Evolutionary conservation across 2,888 invertebrate genomes (phyloP), one percentile per base, ranked within the genome.

Genomic region (Portevinia maculata): DNA sequence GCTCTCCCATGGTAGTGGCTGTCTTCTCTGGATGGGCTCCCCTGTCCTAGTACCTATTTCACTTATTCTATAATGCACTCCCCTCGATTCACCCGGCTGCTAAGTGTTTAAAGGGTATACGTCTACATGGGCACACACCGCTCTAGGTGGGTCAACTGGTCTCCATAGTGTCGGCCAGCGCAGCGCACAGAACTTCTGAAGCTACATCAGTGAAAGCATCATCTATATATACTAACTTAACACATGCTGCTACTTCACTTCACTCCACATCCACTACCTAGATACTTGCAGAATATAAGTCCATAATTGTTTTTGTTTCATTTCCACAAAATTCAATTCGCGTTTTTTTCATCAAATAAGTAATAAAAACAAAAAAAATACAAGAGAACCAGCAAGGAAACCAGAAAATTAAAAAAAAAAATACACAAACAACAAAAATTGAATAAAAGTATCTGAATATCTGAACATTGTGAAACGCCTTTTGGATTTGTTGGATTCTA

Each of bases 81-180:
- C 15, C 24, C 30, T 41, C 9, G n/a, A 46, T 11, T 15, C 28
- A n/a, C n/a, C n/a, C n/a, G n/a, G n/a, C n/a, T n/a, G n/a, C 13
- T 15, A 5, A 4, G 19, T 9, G 9, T 28, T 7, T 13, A 0
- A 8, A 21, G 32, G 4, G 0, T n/a, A 17, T 52, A 30, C n/a
- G 13, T 11, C 32, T 11, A 13, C 41, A 30, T 46, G 32, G 13
- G 21, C 7, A 39, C 0, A 4, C 15, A 8, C n/a, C 13, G 32
- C 53, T 53, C 39, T 67, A 62, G 65, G 78, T 76, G 67, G 69
- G 69, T 53, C 48, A 67, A 78, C 73, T 73, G 50, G 78, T 83
- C 78, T 78, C 78, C 78, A 70, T 34, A 64, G 41, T 70, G 65
- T 57, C 65, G 81, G 69, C 62, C 74, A 59, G 52, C 59, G 24